A percentile compares a stretch with the other conserved stretches of the same genome.
phyloP scores from a whole-genome alignment of 2,888 invertebrate genomes.

The Entomobrya proxima region DNA sequence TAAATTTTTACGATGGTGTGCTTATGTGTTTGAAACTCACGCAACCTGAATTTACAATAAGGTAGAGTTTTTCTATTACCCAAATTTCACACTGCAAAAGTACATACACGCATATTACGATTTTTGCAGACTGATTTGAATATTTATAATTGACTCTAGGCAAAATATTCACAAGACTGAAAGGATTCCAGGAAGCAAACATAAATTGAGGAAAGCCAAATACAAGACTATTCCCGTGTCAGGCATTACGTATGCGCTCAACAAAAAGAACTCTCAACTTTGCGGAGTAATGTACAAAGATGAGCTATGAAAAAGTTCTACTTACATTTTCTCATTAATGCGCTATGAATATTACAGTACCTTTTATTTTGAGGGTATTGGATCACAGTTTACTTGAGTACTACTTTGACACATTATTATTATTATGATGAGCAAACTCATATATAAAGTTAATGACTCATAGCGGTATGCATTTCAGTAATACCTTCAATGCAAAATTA shows the following conservation, averaged over 20 bases:
- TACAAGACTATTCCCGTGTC: slow-evolving; percentile 81
- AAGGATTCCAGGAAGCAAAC: slow-evolving; percentile 82
- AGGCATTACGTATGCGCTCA: slow-evolving; percentile 86
- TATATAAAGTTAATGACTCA: background rate
- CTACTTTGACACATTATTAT: background rate
- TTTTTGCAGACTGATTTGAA: background rate
- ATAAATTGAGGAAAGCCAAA: slow-evolving; percentile 81
- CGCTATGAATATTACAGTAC: background rate
- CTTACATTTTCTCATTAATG: background rate
- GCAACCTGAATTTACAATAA: slow-evolving; percentile 83
- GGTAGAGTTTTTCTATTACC: slow-evolving; percentile 79
- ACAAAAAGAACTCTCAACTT: slow-evolving; percentile 88
- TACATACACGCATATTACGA: background rate
- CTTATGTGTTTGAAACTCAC: slow-evolving; percentile 86
- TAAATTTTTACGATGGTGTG: slow-evolving; percentile 86
- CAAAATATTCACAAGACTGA: slow-evolving; percentile 83
- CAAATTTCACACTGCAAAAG: too few species aligned
- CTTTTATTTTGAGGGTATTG: background rate
- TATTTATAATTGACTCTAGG: slow-evolving; percentile 77
- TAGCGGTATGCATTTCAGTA: background rate
- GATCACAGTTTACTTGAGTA: background rate
- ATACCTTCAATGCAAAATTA: slow-evolving; percentile 25
- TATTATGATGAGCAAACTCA: background rate
- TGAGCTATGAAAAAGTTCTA: slow-evolving; percentile 66
- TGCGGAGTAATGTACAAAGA: slow-evolving; percentile 79